phyloP scores from a whole-genome alignment of 2,888 invertebrate genomes.

The Himalopsyche tibetana region DNA sequence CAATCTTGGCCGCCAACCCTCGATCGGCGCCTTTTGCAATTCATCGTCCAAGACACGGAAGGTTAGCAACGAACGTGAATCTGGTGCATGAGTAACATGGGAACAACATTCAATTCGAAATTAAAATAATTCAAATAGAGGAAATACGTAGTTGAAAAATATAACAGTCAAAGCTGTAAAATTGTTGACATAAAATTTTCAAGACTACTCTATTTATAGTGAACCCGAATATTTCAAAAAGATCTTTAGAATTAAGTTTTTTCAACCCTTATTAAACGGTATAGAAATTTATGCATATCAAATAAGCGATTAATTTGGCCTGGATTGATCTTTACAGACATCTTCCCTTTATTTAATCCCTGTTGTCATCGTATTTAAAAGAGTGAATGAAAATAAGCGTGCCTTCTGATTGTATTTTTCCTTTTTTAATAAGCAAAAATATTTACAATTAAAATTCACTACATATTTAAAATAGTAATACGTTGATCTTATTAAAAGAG shows the following conservation, averaged over 20 bases:
- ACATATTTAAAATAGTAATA: constrained; percentile 36
- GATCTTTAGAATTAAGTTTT: constrained; percentile 64
- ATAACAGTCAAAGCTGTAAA: constrained; percentile 25
- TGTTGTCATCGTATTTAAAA: constrained; percentile 57
- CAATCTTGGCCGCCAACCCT: background rate
- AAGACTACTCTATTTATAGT: constrained; percentile 64
- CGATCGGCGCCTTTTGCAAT: background rate
- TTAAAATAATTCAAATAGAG: constrained; percentile 41
- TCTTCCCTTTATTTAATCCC: constrained; percentile 59
- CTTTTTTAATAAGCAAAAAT: constrained; percentile 54
- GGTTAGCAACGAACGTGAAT: background rate
- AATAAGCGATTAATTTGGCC: constrained; percentile 63
- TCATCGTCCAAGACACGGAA: background rate
- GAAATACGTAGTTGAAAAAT: constrained; percentile 24
- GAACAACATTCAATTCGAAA: constrained; percentile 53
- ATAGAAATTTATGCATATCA: constrained; percentile 63
- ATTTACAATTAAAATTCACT: constrained; percentile 25
- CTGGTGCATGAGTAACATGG: constrained; percentile 53
- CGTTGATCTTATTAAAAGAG: background rate
- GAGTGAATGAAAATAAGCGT: constrained; percentile 64
- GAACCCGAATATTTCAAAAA: constrained; percentile 60
- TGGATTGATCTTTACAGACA: constrained; percentile 58
- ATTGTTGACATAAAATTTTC: constrained; percentile 51
- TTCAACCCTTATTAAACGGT: constrained; percentile 58
- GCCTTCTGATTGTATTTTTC: constrained; percentile 65